Conservation (phyloP, 2,113 vertebrate species). For the Limnothrissa miodon region DNA sequence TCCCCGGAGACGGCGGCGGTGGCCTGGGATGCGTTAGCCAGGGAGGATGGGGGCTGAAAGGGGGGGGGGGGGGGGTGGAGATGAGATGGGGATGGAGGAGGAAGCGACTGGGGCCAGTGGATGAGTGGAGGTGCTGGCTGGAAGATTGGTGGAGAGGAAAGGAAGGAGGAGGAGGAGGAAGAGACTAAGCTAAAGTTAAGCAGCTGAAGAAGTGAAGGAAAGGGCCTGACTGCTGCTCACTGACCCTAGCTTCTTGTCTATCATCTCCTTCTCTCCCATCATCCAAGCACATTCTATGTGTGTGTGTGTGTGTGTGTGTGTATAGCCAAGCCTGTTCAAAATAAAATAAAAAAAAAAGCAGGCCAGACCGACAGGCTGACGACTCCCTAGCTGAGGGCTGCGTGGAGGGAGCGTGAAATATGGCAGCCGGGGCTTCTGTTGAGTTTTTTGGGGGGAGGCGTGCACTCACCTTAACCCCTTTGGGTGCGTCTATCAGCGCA, state of each 20-base stretch:
- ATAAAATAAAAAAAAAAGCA: background rate
- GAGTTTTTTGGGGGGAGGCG: background rate
- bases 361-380: conserved; percentile 25
- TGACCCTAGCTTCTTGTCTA: background rate
- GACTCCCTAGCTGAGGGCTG: background rate
- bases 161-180: background rate
- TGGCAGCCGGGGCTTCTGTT: background rate
- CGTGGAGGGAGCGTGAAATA: background rate
- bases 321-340: background rate
- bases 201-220: background rate
- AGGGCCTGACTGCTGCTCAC: background rate
- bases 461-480: background rate
- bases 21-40: conserved; percentile 59
- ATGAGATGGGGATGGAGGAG: background rate
- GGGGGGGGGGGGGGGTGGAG: conserved; percentile 18
- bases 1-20: conserved; percentile 60
- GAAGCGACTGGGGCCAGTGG: background rate
- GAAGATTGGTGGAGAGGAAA: background rate
- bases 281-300: background rate
- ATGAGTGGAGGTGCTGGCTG: background rate
- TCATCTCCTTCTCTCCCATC: background rate
- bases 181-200: background rate
- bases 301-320: background rate
- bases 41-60: conserved; percentile 34
- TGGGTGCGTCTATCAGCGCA: background rate